A percentile compares a stretch with the other conserved stretches of the same genome.
phyloP scores from a whole-genome alignment of 1,140 invertebrate species.

The Lordiphosa collinella region DNA sequence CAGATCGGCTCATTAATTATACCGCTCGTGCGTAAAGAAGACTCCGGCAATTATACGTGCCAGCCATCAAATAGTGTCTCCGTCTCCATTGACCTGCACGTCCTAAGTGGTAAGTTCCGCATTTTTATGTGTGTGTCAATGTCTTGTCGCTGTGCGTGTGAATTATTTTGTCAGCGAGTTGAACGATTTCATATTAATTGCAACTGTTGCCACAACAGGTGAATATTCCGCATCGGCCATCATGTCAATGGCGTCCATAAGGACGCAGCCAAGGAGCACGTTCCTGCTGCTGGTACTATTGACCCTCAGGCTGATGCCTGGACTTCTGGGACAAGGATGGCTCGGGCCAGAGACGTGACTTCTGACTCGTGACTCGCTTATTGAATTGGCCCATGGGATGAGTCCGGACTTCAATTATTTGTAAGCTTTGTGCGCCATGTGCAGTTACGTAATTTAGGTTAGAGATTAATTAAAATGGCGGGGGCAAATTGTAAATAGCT shows the following conservation, averaged over 20 bases:
- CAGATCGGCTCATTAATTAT: conserved; percentile 83
- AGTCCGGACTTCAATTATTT: conserved; percentile 63
- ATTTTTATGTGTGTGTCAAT: conserved; percentile 9
- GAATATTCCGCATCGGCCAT: conserved; percentile 80
- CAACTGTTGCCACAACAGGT: conserved; percentile 71
- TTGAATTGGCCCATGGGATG: conserved; percentile 28
- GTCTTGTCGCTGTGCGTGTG: conserved; percentile 19
- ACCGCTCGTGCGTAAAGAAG: conserved; percentile 82
- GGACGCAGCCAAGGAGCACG: conserved; percentile 35
- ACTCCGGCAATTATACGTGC: conserved; percentile 79
- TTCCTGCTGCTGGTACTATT: conserved; percentile 37
- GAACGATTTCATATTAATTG: conserved; percentile 74
- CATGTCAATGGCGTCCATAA: conserved; percentile 58
- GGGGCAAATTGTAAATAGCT: conserved; percentile 58
- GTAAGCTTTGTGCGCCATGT: conserved; percentile 66
- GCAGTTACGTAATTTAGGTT: conserved; percentile 74
- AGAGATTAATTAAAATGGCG: conserved; percentile 68
- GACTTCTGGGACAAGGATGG: conserved; percentile 36
- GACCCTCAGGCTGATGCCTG: conserved; percentile 11
- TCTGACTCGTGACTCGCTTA: conserved; percentile 65
- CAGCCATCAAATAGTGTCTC: conserved; percentile 77
- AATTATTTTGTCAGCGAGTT: conserved; percentile 46
- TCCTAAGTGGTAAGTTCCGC: conserved; percentile 71
- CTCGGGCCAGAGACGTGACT: conserved; percentile 48
- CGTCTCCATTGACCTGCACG: conserved; percentile 75